phyloP scores from a whole-genome alignment of 2,113 vertebrate species.

The Tragelaphus buxtoni region DNA sequence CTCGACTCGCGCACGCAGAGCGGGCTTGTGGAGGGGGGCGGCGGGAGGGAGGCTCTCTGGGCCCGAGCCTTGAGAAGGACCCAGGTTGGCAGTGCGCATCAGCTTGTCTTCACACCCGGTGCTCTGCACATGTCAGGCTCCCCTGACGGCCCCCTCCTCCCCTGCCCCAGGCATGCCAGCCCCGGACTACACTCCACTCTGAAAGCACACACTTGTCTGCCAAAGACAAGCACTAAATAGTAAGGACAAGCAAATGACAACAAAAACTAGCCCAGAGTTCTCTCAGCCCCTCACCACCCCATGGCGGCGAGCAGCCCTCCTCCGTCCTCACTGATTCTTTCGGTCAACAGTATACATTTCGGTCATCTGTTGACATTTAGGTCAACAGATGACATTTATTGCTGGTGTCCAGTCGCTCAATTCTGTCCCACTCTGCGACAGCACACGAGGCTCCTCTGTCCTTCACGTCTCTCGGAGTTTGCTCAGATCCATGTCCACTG shows the following conservation, averaged over 20 bases:
- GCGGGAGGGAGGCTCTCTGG: not conserved
- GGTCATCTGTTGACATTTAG: not conserved
- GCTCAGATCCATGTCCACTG: not conserved
- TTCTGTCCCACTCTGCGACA: not conserved
- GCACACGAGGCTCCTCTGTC: not conserved
- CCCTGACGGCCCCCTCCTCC: not conserved
- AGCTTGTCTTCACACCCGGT: not conserved
- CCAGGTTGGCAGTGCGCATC: rapidly evolving
- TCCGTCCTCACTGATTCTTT: not conserved
- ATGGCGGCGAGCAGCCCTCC: not conserved
- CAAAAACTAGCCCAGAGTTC: not conserved
- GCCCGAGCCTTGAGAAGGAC: not conserved
- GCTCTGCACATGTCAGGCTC: not conserved
- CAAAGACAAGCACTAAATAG: not conserved
- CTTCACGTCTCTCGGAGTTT: not conserved
- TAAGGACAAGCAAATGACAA: no score
- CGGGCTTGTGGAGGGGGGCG: rapidly evolving
- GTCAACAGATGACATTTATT: not conserved
- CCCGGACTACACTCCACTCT: not conserved
- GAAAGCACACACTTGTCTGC: not conserved
- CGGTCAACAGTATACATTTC: not conserved
- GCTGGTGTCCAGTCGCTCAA: not conserved
- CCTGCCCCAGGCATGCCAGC: not conserved
- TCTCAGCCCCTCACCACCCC: not conserved
- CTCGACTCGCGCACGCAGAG: not conserved